Conservation (phyloP, 23 tunicate genomes). For the Ciona savignyi region DNA sequence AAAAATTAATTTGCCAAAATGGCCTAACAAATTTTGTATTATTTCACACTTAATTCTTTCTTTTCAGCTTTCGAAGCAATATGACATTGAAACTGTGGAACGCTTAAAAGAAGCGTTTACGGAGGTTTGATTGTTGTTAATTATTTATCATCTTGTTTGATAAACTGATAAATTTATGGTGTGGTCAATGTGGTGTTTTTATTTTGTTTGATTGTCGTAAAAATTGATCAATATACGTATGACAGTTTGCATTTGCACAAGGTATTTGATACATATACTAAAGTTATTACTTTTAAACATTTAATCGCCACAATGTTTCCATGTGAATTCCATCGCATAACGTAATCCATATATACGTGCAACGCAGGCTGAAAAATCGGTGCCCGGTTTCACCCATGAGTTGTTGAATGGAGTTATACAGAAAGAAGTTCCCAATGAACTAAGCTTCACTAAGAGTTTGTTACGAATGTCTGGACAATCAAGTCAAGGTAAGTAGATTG, state of each 20-base stretch:
- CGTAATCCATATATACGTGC: no score
- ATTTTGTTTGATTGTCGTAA: no score
- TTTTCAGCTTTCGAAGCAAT: conserved; percentile 40
- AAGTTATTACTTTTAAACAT: not conserved
- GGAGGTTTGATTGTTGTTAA: conserved; percentile 27
- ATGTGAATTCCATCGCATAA: no score
- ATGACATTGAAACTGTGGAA: conserved; percentile 42
- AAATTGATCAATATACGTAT: no score
- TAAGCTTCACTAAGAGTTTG: conserved; percentile 78
- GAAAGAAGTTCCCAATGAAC: conserved; percentile 79
- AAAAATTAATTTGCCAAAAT: no score
- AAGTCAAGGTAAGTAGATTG: conserved; percentile 42
- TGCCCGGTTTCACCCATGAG: conserved; percentile 92
- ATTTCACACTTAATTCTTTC: no score
- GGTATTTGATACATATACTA: no score
- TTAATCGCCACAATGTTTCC: no score
- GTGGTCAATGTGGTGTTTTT: no score
- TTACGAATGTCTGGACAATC: conserved; percentile 81
- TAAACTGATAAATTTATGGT: not conserved
- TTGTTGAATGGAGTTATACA: conserved; percentile 80
- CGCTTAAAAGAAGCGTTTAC: conserved; percentile 53
- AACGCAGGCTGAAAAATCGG: conserved; percentile 71
- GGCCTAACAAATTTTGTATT: no score
- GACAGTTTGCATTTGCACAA: no score
- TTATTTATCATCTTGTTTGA: not conserved